Evolutionary conservation across 1,140 invertebrate genomes (phyloP).

Genomic region (Stenopsyche tienmushanensis): DNA sequence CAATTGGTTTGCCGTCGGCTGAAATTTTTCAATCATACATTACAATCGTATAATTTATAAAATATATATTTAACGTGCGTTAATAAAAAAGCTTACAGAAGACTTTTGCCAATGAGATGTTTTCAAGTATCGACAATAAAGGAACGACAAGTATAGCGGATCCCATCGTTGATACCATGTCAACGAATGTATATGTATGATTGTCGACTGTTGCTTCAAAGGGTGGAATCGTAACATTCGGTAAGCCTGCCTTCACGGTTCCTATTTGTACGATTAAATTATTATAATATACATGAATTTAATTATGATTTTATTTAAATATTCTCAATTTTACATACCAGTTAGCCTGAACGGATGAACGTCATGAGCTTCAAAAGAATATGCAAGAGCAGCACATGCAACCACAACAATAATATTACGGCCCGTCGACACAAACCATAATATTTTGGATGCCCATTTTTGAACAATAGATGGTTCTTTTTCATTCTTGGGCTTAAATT

Average conservation of each 20-base stretch:
- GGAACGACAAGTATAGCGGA: slow-evolving; percentile 79
- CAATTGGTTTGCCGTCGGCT: slow-evolving; percentile 71
- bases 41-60: neutral
- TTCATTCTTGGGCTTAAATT: slow-evolving; percentile 50
- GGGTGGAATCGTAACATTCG: slow-evolving; percentile 62
- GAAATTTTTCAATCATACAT: slow-evolving; percentile 5
- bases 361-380: slow-evolving; percentile 62
- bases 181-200: slow-evolving; percentile 65
- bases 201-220: slow-evolving; percentile 65
- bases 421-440: slow-evolving; percentile 75
- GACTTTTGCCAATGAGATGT: slow-evolving; percentile 79
- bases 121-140: slow-evolving; percentile 75
- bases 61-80: too few species aligned
- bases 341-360: slow-evolving; percentile 68
- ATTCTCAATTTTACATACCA: slow-evolving; percentile 48
- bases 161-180: slow-evolving; percentile 67
- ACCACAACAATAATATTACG: slow-evolving; percentile 79
- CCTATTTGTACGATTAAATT: slow-evolving; percentile 52
- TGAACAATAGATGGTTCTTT: slow-evolving; percentile 49
- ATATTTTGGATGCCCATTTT: slow-evolving; percentile 53
- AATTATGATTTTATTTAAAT: neutral
- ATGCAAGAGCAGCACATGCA: slow-evolving; percentile 65
- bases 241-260: slow-evolving; percentile 69
- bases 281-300: slow-evolving; percentile 5
- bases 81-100: slow-evolving; percentile 70